phyloP scores from a whole-genome alignment of 2,888 invertebrate species.

The Lamellibrachia satsuma region DNA sequence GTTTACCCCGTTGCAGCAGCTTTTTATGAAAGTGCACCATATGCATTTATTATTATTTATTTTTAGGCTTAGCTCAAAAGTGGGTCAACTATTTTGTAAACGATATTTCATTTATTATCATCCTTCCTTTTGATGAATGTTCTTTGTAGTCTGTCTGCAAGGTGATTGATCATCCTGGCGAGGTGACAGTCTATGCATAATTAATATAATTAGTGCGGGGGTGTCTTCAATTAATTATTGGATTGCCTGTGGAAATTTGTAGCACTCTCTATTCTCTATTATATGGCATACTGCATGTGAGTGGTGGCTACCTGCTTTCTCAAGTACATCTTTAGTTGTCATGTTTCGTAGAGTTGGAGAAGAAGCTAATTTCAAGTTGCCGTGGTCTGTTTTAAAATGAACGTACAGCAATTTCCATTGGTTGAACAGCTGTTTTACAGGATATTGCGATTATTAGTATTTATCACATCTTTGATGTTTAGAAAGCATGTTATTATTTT shows the following conservation, averaged over 20 bases:
- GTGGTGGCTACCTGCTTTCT: not conserved
- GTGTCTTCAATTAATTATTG: not conserved
- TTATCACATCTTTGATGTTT: too few species aligned
- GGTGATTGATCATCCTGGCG: not conserved
- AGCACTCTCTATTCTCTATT: not conserved
- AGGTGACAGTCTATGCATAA: not conserved
- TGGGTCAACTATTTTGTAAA: not conserved
- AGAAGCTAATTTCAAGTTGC: not conserved
- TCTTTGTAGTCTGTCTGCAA: not conserved
- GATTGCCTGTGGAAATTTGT: not conserved
- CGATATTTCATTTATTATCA: not conserved
- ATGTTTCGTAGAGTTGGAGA: not conserved
- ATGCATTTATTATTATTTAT: not conserved
- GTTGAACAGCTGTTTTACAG: too few species aligned
- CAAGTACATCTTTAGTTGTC: not conserved
- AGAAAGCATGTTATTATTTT: too few species aligned
- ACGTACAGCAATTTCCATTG: too few species aligned
- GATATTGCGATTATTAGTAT: too few species aligned
- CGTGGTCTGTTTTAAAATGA: too few species aligned
- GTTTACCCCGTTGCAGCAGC: not conserved
- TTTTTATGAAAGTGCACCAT: not conserved
- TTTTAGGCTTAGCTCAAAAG: not conserved
- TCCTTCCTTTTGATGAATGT: not conserved
- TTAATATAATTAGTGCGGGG: constrained; percentile 1
- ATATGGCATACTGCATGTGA: not conserved